phyloP scores from a whole-genome alignment of 2,888 invertebrate species.

The Eristalis intricaria region DNA sequence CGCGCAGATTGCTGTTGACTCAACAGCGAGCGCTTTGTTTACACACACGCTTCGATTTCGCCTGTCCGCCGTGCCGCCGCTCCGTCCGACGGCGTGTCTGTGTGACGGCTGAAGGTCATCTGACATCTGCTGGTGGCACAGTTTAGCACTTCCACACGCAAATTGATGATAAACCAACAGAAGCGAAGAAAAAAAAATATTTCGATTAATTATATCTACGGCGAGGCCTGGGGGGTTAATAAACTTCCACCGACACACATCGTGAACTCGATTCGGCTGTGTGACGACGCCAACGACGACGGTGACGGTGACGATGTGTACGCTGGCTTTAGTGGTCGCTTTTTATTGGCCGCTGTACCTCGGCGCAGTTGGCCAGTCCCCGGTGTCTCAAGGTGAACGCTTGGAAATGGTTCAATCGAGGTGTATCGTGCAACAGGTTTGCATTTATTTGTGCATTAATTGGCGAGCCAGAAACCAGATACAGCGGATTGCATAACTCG shows the following conservation, averaged over 20 bases:
- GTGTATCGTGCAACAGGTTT: conserved; percentile 42
- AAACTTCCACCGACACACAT: conserved; percentile 53
- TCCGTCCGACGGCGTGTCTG: background rate
- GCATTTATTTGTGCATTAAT: conserved; percentile 55
- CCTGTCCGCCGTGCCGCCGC: background rate
- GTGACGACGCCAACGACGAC: background rate
- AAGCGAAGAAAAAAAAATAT: background rate
- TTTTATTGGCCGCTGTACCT: background rate
- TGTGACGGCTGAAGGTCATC: conserved; percentile 49
- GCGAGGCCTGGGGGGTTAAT: conserved; percentile 49
- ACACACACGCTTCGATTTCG: conserved; percentile 11
- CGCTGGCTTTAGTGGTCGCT: conserved; percentile 24
- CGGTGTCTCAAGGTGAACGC: conserved; percentile 55
- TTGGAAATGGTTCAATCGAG: conserved; percentile 47
- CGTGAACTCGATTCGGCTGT: conserved; percentile 21
- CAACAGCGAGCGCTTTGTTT: conserved; percentile 22
- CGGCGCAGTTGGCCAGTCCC: conserved; percentile 2
- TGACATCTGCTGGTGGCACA: conserved; percentile 26
- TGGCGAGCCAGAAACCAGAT: conserved; percentile 8
- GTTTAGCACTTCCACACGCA: conserved; percentile 36
- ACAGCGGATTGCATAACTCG: conserved; percentile 49
- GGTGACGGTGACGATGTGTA: conserved; percentile 19
- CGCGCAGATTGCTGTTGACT: background rate
- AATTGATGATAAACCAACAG: conserved; percentile 32
- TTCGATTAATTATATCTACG: conserved; percentile 23